Conservation (phyloP, 2,113 vertebrate genomes). For the Calyptomena viridis region DNA sequence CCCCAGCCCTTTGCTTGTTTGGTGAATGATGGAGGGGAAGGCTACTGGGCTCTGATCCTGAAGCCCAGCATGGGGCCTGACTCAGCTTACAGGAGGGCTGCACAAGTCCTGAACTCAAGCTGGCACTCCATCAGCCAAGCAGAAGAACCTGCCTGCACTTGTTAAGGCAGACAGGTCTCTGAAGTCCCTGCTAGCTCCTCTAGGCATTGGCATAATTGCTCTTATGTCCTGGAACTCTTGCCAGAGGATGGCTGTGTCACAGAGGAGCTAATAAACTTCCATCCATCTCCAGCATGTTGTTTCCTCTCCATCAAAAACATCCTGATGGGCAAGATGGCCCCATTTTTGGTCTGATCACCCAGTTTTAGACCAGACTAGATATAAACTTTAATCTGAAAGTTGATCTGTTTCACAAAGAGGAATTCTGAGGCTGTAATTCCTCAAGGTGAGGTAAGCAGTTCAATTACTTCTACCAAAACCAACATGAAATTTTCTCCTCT, state of each 20-base stretch:
- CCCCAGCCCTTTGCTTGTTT: neutral
- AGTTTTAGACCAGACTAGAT: neutral
- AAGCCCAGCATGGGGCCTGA: neutral
- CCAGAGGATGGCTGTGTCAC: neutral
- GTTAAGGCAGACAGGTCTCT: neutral
- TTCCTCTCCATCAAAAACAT: neutral
- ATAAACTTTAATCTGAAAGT: neutral
- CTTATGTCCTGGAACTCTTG: neutral
- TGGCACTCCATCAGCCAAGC: neutral
- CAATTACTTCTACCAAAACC: neutral
- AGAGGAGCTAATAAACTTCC: neutral
- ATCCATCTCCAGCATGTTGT: neutral
- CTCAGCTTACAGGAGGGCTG: neutral
- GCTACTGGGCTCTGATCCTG: neutral
- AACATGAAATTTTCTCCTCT: neutral
- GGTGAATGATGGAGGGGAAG: fast-evolving
- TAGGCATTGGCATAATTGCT: neutral
- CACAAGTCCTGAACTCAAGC: neutral
- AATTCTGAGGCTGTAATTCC: neutral
- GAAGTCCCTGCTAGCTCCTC: neutral
- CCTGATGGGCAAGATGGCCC: neutral
- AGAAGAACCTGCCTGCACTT: neutral
- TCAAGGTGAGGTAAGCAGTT: neutral
- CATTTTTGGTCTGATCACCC: neutral
- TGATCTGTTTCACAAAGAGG: neutral